Evolutionary conservation across 2,113 vertebrate species (phyloP), one percentile per base, ranked within the genome.

Genomic region (Anoura caudifer): DNA sequence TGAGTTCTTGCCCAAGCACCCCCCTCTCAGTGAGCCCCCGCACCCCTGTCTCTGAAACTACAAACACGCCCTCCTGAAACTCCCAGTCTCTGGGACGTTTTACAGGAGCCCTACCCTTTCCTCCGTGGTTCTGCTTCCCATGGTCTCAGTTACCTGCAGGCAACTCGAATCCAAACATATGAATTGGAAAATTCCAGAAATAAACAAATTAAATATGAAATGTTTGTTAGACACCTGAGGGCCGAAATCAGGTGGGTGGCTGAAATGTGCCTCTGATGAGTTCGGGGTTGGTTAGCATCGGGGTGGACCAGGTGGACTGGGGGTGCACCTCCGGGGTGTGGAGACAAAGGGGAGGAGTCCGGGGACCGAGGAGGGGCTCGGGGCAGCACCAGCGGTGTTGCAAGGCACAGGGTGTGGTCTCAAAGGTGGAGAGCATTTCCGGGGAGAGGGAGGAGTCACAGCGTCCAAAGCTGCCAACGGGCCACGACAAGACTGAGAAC

Each of bases 401-500:
- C 6, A 4, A 20, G 43, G n/a, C 28, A 12, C n/a, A 15, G 14
- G 19, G 9, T 16, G 10, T 0, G 13, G 16, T 5, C 22, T 47
- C 90, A 9, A 6, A 2, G 47, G 63, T 0, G 11, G 31, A 33
- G 31, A 16, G 24, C 0, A 7, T 33, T 47, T n/a, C 85, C 15
- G 47, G 36, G 59, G 67, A 15, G 17, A 47, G 41, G 24, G 41
- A 67, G 15, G 59, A 11, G 24, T 19, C 3, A 36, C 36, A 4
- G 20, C 5, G 3, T 3, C 47, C 36, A 33, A 14, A 4, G 1
- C 52, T 12, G 13, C 41, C 1, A 0, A 24, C 1, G 5, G 17
- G n/a, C 11, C 7, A 31, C 41, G 45, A 56, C 0, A 4, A 4
- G 26, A 31, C 61, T 0, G 36, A 63, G 33, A 41, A n/a, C 17